phyloP scores from a whole-genome alignment of 2,888 invertebrate species.

The Euphydryas editha region DNA sequence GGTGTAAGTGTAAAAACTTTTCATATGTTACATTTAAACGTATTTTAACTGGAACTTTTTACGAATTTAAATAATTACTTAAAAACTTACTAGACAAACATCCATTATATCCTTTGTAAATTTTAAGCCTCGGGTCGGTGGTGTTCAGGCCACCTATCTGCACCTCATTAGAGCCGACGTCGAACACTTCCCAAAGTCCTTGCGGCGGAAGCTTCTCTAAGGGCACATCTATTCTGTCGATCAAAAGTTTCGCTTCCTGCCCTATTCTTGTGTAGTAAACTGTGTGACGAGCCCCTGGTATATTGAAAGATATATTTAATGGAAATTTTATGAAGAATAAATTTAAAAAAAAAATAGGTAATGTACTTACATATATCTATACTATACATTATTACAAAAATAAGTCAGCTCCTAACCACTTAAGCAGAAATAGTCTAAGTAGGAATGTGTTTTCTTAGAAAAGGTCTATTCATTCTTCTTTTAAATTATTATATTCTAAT shows the following conservation, averaged over 20 bases:
- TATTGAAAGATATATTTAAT: background rate
- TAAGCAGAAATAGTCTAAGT: too few species aligned
- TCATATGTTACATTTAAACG: too few species aligned
- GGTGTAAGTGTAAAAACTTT: too few species aligned
- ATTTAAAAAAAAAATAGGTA: too few species aligned
- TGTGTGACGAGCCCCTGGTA: constrained; percentile 88
- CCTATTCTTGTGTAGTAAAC: constrained; percentile 87
- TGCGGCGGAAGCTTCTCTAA: constrained; percentile 87
- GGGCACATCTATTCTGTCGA: constrained; percentile 90
- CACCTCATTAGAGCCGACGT: constrained; percentile 90
- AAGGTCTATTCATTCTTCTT: background rate
- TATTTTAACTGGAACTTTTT: too few species aligned
- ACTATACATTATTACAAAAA: too few species aligned
- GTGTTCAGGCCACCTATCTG: constrained; percentile 94
- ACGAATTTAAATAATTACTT: too few species aligned
- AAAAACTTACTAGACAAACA: constrained; percentile 92
- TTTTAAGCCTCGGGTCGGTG: constrained; percentile 90
- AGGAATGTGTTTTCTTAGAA: too few species aligned
- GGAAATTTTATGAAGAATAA: too few species aligned
- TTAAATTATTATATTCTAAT: background rate
- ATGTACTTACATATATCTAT: too few species aligned
- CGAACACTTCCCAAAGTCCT: constrained; percentile 86
- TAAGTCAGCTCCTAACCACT: too few species aligned
- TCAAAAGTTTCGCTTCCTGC: constrained; percentile 87
- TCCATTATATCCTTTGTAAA: constrained; percentile 94